Base-by-base conservation (phyloP, 37 sponge, comb jelly and placozoan genomes). In the Agelas oroides region DNA sequence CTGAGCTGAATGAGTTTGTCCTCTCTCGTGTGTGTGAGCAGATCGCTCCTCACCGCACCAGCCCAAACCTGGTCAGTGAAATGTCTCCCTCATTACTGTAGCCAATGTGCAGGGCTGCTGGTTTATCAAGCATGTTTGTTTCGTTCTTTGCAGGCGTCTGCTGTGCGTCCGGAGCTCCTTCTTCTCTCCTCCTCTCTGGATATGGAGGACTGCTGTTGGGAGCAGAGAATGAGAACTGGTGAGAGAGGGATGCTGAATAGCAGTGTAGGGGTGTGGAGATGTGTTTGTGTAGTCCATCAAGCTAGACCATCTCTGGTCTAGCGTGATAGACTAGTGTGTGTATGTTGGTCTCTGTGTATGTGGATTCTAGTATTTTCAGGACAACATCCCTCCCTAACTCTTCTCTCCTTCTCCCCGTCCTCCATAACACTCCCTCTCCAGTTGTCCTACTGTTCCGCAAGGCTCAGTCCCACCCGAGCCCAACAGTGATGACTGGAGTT, bases 181-280 rank as follows among this genome's bases (percentile, higher is more conserved):
- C 73, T 96, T 64, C 91, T 96, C 36, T 73, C 75, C 19, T 84
- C 85, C 25, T 95, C 91, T 23, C 71, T 96, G 34, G 72, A 36
- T 54, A 90, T 93, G 87, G 81, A 89, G 59, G 96, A 96, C 67
- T 54, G 24, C 23, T 96, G 94, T 60, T 96, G 96, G 96, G 96
- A 96, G 65, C 81, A 90, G 75, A 86, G 96, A 32, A 88, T 96
- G 2, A 88, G 80, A 41, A 82, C 94, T 65, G 95, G 94, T 94
- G 30, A 14, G 73, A 8, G 46, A 12, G 46, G 46, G 46, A 8
- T 12, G 35, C 12, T 21, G 21, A 6, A 34, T 33, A 3, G 46
- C 3, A 12, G 46, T 46, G 46, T 46, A 46, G 46, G 46, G 3
- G 46, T 46, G 46, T 46, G 46, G 46, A 46, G 3, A 8, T 46